Conservation (phyloP, 2,797 vertebrate genomes). For the Danio aesculapii region DNA sequence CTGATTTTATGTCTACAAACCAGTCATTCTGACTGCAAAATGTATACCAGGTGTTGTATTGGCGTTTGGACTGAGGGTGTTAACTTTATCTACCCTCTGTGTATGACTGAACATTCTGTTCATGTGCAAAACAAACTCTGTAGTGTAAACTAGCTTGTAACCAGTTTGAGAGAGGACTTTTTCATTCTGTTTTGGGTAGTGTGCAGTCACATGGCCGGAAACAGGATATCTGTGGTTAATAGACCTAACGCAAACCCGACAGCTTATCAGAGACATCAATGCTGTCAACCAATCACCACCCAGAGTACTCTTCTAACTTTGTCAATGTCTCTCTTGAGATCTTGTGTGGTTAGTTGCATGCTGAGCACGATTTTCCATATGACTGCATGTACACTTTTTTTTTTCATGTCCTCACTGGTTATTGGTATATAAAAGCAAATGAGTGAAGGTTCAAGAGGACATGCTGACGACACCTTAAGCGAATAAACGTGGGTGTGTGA, state of each 20-base stretch:
- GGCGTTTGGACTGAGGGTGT: slow-evolving; percentile 12
- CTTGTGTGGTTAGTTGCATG: slow-evolving; percentile 55
- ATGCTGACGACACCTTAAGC: not conserved
- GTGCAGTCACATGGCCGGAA: slow-evolving; percentile 73
- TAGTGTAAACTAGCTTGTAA: slow-evolving; percentile 15
- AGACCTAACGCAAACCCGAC: slow-evolving; percentile 76
- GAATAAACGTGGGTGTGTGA: not conserved
- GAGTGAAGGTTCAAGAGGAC: not conserved
- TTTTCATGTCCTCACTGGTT: slow-evolving; percentile 7
- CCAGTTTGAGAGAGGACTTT: slow-evolving; percentile 1
- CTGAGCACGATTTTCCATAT: slow-evolving; percentile 45
- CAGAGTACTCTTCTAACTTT: slow-evolving; percentile 76
- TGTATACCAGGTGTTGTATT: slow-evolving; percentile 18
- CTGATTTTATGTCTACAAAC: slow-evolving; percentile 34
- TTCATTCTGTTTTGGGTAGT: slow-evolving; percentile 24
- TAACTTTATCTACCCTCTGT: slow-evolving; percentile 50
- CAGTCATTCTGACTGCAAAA: not conserved
- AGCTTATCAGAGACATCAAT: slow-evolving; percentile 75
- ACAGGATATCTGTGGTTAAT: slow-evolving; percentile 85
- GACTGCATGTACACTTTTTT: slow-evolving; percentile 28
- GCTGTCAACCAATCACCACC: slow-evolving; percentile 83
- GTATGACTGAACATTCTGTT: slow-evolving; percentile 63
- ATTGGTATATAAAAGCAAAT: not conserved
- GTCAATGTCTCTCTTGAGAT: slow-evolving; percentile 76
- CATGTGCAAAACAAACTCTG: slow-evolving; percentile 60